Evolutionary conservation across 2,113 vertebrate genomes (phyloP), one percentile per base, ranked within the genome.

Genomic region (Prolemur simus): DNA sequence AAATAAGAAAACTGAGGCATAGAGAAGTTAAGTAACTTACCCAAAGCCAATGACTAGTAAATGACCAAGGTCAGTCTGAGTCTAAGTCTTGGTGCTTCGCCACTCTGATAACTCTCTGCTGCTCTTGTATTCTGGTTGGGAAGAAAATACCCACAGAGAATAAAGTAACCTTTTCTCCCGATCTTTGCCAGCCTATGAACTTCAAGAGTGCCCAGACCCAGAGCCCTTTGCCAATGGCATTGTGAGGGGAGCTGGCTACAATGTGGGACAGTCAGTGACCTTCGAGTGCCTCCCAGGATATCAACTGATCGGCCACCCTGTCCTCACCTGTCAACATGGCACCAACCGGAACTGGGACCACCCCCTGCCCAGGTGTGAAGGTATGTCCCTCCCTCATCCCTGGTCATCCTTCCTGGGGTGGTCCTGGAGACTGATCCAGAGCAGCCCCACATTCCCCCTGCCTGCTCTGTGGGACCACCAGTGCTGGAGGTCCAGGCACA

Each of bases 341-440:
- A 99, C 99, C 97, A 99, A 99, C 54, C 99, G 99, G 95, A 99
- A 99, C 98, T 99, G 99, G 99, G 99, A 99, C 98, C 99, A 99
- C 88, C 99, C 99, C 0, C 98, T 99, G 97, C 99, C 99, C 98
- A 99, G 98, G 96, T 99, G 99, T 98, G 99, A 99, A 99, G 99
- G 99, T 99, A 99, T 0, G 98, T 89, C 69, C 77, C 92, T 91
- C 83, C 58, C 52, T 89, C 25, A 29, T 37, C 47, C 66, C 29
- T 56, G 14, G 17, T 47, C 37, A 49, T 68, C 78, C 82, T 63
- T 94, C 18, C 37, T 42, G 47, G 45, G 39, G 29, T 66, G 6
- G 34, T 78, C 37, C n/a, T 25, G 29, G 73, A 85, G 27, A n/a
- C 10, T n/a, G 32, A 54, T n/a, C 23, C 47, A 13, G 17, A 84